Base-by-base conservation (phyloP, 2,797 vertebrate genomes). In the Falco cherrug region DNA sequence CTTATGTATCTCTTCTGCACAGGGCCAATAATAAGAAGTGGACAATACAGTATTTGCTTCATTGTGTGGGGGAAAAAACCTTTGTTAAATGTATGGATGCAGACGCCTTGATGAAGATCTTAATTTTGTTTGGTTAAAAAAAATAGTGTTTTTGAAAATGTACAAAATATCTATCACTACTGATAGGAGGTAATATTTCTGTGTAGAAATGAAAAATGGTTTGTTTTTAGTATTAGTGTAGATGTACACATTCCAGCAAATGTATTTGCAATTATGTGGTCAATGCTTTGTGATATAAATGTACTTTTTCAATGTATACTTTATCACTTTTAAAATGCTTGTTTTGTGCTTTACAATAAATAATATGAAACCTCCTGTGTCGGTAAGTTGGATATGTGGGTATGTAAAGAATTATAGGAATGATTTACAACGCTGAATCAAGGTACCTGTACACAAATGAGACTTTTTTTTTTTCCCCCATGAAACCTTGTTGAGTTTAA, bases 21-120 rank as follows among this genome's bases (percentile, higher is more conserved):
- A 99, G 99, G 99, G 99, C 99, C 99, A 99, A 99, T 99, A 99
- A 99, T 99, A 99, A 99, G 99, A 99, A 99, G 99, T 99, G 99
- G 99, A 99, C 99, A 99, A 98, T 99, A 99, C 99, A 99, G 99
- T 99, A 99, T 99, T 99, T 99, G 99, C 99, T 99, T 99, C 99
- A 99, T 99, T 99, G 99, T 99, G 99, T 98, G 98, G 98, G 98
- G 98, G 98, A 99, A 99, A 99, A 99, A 99, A 99, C 99, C 99
- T 99, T 99, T 99, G 99, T 99, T 99, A 99, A 99, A 99, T 99
- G 99, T 99, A 99, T 99, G 99, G 99, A 99, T 99, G 99, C 99
- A 99, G 99, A 99, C 99, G 99, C 98, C 99, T 99, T 99, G 99
- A 99, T 99, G 99, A 99, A 99, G 99, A 99, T 99, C 99, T 99